These are phyloP conservation scores for Lordiphosa stackelbergi DNA, from an alignment of 1,140 invertebrate genomes.

Conservation along the genomic window DNA sequence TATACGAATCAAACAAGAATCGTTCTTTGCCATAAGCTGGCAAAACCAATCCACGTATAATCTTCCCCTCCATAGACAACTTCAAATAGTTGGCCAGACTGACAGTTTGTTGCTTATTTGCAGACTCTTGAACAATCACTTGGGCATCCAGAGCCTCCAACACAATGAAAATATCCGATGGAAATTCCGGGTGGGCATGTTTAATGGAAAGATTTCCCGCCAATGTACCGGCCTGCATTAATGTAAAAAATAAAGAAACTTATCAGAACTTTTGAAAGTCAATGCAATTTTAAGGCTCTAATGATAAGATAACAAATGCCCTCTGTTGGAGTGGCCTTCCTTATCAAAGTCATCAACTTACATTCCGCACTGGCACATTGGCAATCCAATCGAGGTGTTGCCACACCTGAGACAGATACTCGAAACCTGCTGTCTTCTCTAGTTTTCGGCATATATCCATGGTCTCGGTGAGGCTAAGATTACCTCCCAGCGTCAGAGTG, in stretches of 20 bases:
- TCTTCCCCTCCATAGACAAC: constrained; percentile 37
- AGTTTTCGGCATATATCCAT: constrained; percentile 81
- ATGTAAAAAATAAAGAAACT: constrained; percentile 11
- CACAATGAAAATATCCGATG: constrained; percentile 87
- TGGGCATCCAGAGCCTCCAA: constrained; percentile 83
- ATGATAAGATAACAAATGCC: constrained; percentile 25
- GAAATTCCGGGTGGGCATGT: constrained; percentile 83
- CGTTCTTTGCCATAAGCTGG: constrained; percentile 40
- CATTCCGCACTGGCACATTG: constrained; percentile 85
- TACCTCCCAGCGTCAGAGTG: constrained; percentile 81
- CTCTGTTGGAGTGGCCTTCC: neutral
- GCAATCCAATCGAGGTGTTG: constrained; percentile 84
- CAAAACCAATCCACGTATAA: constrained; percentile 54
- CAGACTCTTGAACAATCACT: constrained; percentile 46
- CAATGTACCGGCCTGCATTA: constrained; percentile 80
- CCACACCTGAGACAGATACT: constrained; percentile 78
- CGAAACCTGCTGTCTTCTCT: constrained; percentile 78
- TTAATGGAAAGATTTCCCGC: constrained; percentile 90
- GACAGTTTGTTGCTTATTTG: constrained; percentile 29
- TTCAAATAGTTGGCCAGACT: constrained; percentile 47
- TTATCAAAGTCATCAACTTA: constrained; percentile 38
- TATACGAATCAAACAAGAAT: constrained; percentile 67
- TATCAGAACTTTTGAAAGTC: constrained; percentile 3
- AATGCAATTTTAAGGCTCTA: too few species aligned
- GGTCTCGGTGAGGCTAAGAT: constrained; percentile 81